Evolutionary conservation across 2,888 invertebrate species (phyloP), one percentile per base, ranked within the genome.

Genomic region (Coelinius sp.): DNA sequence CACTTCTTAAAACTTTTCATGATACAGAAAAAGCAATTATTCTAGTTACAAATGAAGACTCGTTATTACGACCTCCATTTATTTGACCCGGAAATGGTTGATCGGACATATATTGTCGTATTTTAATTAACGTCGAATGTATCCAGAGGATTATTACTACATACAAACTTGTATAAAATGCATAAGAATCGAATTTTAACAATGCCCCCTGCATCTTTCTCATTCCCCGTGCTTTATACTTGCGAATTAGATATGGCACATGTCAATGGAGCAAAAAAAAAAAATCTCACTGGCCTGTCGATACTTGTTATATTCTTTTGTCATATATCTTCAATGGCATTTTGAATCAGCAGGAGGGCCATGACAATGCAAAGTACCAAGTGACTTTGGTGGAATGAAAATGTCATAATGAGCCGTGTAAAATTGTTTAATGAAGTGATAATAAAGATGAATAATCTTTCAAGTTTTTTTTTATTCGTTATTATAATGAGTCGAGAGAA

Each of bases 381-480:
- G 25, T 17, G 22, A 52, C 52, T 25, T 52, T 52, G n/a, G 2
- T 8, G 24, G 52, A 52, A 52, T 52, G 24, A 52, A 53, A 53
- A 53, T 6, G 4, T n/a, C 24, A 22, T 52, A 24, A 52, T 52
- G 25, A 52, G 24, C 12, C 12, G 7, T n/a, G 52, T 14, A 49
- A 10, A 52, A 52, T 2, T 52, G n/a, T 8, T 5, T 7, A 52
- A 24, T 24, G 24, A 24, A 22, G 10, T 10, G 22, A 12, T 41
- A 31, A 31, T 31, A 5, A 7, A 31, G 31, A 31, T 31, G 31
- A 52, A 20, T 64, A 25, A 65, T 56, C 53, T 46, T 53, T 65
- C 52, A n/a, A 44, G 38, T 52, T 70, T 70, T 64, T 70, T 70
- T 70, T 70, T 65, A 56, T 64, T 53, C 17, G 46, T 65, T 63